phyloP scores from a whole-genome alignment of 2,113 vertebrate genomes.

The Nycticryphes semicollaris region DNA sequence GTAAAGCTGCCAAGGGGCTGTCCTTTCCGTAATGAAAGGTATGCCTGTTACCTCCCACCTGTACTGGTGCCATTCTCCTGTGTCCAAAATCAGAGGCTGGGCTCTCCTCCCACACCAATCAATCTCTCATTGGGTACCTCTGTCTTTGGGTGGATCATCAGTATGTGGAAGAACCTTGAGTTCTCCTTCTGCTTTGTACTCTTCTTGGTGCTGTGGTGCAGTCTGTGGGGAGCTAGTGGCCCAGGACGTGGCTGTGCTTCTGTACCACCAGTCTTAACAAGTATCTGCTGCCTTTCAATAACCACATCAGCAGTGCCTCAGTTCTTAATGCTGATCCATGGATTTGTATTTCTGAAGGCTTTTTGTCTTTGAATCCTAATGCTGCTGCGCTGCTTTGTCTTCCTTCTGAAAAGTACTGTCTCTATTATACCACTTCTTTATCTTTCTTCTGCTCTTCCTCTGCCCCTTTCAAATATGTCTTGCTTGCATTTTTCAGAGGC shows the following conservation, averaged over 20 bases:
- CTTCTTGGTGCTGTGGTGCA: neutral
- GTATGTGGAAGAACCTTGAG: neutral
- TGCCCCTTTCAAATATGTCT: neutral
- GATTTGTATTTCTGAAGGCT: neutral
- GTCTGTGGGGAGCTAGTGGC: neutral
- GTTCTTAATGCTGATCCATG: neutral
- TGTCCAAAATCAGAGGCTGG: neutral
- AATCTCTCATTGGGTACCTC: neutral
- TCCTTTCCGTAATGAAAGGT: neutral
- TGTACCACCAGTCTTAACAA: neutral
- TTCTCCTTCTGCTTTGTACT: neutral
- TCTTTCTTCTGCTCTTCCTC: neutral
- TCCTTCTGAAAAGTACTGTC: neutral
- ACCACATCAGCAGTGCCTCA: neutral
- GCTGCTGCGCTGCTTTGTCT: neutral
- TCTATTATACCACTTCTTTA: neutral
- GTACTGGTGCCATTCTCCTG: neutral
- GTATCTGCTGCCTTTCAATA: neutral
- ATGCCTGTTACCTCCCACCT: neutral
- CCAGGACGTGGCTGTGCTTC: neutral
- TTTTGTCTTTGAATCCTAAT: neutral
- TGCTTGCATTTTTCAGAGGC: neutral
- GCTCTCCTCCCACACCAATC: neutral
- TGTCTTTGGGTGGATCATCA: neutral
- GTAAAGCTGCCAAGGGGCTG: neutral